Conservation (phyloP, 2,797 vertebrate species). For the Perodicticus potto region DNA sequence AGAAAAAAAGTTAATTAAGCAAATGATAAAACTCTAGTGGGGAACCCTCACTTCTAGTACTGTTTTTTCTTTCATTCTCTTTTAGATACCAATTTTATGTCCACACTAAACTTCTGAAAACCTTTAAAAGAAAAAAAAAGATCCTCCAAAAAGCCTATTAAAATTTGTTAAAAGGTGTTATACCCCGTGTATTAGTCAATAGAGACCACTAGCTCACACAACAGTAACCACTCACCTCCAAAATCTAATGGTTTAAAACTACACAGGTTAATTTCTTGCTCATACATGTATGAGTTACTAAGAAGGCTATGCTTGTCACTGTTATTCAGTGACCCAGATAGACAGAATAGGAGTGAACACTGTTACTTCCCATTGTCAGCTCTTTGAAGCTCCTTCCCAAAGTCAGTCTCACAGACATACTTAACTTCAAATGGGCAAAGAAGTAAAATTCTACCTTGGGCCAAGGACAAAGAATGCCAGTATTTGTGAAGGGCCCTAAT, state of each 20-base stretch:
- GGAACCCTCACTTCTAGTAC: not conserved
- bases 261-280: not conserved
- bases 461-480: not conserved
- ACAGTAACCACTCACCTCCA: not conserved
- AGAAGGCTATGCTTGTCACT: not conserved
- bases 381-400: constrained; percentile 3
- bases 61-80: constrained; percentile 25
- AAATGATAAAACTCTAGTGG: not conserved
- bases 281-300: not conserved
- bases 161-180: not conserved
- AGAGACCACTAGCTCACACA: not conserved
- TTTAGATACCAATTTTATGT: constrained; percentile 26
- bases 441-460: not conserved
- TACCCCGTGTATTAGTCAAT: not conserved
- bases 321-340: not conserved
- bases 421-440: constrained; percentile 4
- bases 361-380: not conserved
- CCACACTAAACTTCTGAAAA: not conserved
- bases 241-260: not conserved
- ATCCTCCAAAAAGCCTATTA: not conserved
- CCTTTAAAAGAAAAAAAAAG: not conserved
- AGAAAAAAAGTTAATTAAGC: constrained; percentile 4
- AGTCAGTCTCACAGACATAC: not conserved
- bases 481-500: not conserved
- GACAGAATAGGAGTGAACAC: not conserved